Evolutionary conservation across 2,113 vertebrate genomes (phyloP), one percentile per base, ranked within the genome.

Genomic region (Barbus barbus): DNA sequence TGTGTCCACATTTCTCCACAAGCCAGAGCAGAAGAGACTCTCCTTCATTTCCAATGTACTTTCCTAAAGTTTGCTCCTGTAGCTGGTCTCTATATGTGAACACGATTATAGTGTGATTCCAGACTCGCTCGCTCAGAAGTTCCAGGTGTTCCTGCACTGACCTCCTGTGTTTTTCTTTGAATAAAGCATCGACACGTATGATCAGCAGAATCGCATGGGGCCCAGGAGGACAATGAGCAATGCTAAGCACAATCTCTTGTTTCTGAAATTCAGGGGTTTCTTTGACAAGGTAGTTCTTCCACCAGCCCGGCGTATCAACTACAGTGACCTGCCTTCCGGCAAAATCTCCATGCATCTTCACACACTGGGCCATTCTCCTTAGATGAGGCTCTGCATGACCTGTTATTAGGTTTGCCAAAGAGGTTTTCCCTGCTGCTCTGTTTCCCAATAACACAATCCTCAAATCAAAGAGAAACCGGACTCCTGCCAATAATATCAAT

Each of bases 221-320:
- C 9, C 88, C 88, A 36, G 88, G 86, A 41, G 78, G 63, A 84
- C 88, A 89, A 65, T 85, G 86, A 56, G 72, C 44, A 38, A 65
- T 2, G 22, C 86, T 89, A 24, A 83, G 46, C 58, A 46, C 36
- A 58, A 89, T 75, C 46, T 89, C 88, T 69, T 87, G 81, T 69
- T 85, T 87, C 18, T 72, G 83, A 78, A 87, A 77, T 48, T 69
- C 84, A 33, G 88, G 71, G 33, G 83, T 89, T 51, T 89, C 86
- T 24, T 81, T 67, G 18, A 78, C 56, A 8, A 67, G 77, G 65
- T 44, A 84, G 73, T 89, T 87, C 65, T 89, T 89, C 86, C 88
- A 89, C 88, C 88, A 89, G 73, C 88, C 86, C 16, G 88, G 88
- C 5, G 81, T 87, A 60, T 89, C 88, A 48, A 89, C 80, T 44